These are phyloP conservation scores for Choloepus hoffmanni DNA, from an alignment of 2,113 vertebrate genomes.

Conservation along the genomic window DNA sequence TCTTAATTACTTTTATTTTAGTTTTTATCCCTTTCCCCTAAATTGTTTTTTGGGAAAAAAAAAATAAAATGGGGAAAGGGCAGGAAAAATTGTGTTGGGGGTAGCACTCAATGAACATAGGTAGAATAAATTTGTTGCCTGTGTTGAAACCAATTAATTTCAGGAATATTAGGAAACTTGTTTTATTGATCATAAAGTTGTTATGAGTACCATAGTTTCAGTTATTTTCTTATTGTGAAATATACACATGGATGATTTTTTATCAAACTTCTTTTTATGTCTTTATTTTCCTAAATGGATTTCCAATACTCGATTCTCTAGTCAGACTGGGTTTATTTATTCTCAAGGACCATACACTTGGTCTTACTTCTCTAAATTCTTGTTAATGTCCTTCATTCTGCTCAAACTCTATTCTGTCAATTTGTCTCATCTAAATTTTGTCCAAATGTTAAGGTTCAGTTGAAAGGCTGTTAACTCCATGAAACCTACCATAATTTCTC, in stretches of 20 bases:
- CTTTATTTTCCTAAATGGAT: background rate
- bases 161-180: constrained; percentile 66
- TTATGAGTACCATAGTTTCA: too few relatives aligned
- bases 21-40: background rate
- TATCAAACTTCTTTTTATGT: background rate
- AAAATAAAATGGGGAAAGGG: background rate
- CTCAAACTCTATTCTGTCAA: background rate
- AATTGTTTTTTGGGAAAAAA: background rate
- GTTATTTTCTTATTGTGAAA: too few relatives aligned
- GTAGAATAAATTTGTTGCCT: constrained; percentile 31
- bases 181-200: constrained; percentile 56
- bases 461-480: background rate
- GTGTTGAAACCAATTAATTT: constrained; percentile 66
- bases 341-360: background rate
- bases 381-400: background rate
- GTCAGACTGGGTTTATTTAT: background rate
- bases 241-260: background rate
- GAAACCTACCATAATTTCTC: background rate
- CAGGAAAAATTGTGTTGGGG: background rate
- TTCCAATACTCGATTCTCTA: background rate
- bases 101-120: constrained; percentile 12
- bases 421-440: constrained; percentile 9
- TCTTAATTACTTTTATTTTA: background rate
- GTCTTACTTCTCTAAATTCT: background rate
- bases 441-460: background rate